A percentile compares a stretch with the other conserved stretches of the same genome.
These are phyloP conservation scores for Portevinia maculata DNA, from an alignment of 2,888 invertebrate genomes.

Conservation along the genomic window DNA sequence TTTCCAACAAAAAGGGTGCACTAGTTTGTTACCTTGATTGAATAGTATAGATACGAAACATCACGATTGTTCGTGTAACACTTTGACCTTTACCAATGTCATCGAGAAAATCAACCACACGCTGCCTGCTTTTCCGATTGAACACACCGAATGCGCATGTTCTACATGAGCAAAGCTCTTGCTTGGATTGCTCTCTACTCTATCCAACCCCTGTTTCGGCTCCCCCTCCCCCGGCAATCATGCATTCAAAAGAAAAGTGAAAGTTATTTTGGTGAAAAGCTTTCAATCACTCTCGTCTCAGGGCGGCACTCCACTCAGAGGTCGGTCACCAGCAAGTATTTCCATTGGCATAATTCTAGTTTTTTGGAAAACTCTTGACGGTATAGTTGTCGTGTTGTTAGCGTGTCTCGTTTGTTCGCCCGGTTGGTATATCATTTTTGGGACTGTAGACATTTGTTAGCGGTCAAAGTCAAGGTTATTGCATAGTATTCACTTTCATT, in stretches of 20 bases:
- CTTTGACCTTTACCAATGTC: constrained; percentile 71
- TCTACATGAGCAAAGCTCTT: constrained; percentile 39
- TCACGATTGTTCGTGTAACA: constrained; percentile 24
- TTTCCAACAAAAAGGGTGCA: background rate
- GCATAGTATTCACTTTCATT: constrained; percentile 51
- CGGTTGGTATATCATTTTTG: too few species aligned
- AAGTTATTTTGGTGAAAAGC: constrained; percentile 67
- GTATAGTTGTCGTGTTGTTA: constrained; percentile 48
- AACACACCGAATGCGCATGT: constrained; percentile 39
- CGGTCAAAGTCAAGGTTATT: constrained; percentile 71
- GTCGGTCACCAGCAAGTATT: constrained; percentile 60
- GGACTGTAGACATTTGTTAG: constrained; percentile 43
- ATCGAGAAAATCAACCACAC: constrained; percentile 28
- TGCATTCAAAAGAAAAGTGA: constrained; percentile 62
- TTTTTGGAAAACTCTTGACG: constrained; percentile 72
- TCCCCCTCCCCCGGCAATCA: background rate
- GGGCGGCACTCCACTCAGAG: constrained; percentile 14
- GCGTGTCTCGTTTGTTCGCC: constrained; percentile 1
- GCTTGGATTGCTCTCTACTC: background rate
- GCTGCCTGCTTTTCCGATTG: background rate
- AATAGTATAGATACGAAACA: constrained; percentile 26
- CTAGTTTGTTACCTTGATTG: background rate
- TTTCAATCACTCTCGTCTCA: constrained; percentile 4
- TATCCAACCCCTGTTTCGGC: background rate
- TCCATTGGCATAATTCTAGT: constrained; percentile 68